A percentile compares a stretch with the other conserved stretches of the same genome.
Evolutionary conservation across 2,113 vertebrate genomes (phyloP).

Genomic region (Ancistrus triradiatus): DNA sequence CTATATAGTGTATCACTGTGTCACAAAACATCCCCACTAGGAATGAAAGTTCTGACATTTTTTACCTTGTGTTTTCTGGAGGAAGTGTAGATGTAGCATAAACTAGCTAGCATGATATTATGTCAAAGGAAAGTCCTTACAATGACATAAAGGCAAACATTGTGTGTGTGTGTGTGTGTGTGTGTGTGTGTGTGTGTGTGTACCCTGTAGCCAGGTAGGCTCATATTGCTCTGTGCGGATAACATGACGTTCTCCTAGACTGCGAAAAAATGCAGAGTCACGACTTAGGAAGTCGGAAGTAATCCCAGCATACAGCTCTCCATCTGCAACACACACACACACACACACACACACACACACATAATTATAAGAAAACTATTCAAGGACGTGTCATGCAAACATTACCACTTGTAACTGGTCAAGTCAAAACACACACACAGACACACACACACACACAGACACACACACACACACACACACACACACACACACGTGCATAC

Average conservation of each 20-base stretch:
- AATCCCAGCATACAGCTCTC: slow-evolving; percentile 75
- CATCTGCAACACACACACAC: slow-evolving; percentile 54
- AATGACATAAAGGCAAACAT: too few relatives aligned
- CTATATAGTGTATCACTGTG: too few relatives aligned
- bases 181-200: slow-evolving; percentile 16
- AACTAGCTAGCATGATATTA: too few relatives aligned
- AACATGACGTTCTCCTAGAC: slow-evolving; percentile 67
- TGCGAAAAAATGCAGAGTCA: slow-evolving; percentile 74
- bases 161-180: background rate
- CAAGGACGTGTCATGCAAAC: background rate
- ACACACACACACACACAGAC: slow-evolving; percentile 16
- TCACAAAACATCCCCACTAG: too few relatives aligned
- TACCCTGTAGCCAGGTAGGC: slow-evolving; percentile 75
- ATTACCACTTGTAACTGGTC: slow-evolving; percentile 24
- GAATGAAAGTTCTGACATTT: too few relatives aligned
- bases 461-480: slow-evolving; percentile 20
- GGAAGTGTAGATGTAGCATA: too few relatives aligned
- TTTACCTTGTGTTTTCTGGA: too few relatives aligned
- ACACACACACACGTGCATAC: slow-evolving; percentile 48
- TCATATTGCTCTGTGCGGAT: slow-evolving; percentile 78
- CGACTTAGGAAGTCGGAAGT: slow-evolving; percentile 77
- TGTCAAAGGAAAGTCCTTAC: too few relatives aligned
- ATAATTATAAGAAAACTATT: background rate
- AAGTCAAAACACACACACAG: slow-evolving; percentile 12
- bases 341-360: slow-evolving; percentile 1